These are phyloP conservation scores for Linyphia triangularis DNA, from an alignment of 2,888 invertebrate genomes.

Conservation along the genomic window DNA sequence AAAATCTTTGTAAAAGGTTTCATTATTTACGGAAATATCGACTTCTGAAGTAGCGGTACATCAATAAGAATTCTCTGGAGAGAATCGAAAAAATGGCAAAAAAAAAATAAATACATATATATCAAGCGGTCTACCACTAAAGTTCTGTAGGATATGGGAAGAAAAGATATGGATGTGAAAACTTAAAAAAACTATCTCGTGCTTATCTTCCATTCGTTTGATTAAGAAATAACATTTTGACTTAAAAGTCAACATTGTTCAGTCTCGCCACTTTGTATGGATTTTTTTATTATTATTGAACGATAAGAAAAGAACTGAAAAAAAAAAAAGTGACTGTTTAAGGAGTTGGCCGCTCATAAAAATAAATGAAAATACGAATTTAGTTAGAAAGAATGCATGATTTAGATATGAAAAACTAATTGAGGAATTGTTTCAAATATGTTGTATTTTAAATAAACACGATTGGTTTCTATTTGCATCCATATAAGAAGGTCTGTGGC, in stretches of 20 bases:
- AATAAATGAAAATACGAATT: no score
- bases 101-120: neutral
- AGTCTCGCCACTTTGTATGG: no score
- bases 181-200: neutral
- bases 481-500: no score
- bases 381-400: no score
- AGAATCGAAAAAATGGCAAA: neutral
- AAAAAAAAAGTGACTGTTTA: no score
- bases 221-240: neutral
- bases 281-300: no score
- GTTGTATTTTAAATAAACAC: no score
- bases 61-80: constrained; percentile 17
- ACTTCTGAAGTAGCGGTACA: constrained; percentile 24
- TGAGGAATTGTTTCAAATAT: no score
- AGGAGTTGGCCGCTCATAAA: no score
- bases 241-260: neutral
- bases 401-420: no score
- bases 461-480: no score
- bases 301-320: no score
- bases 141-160: neutral
- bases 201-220: neutral
- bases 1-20: constrained; percentile 42
- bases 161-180: constrained; percentile 7
- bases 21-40: constrained; percentile 32
- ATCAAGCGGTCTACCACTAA: neutral